Evolutionary conservation across 2,888 invertebrate species (phyloP).

Genomic region (Sesamia inferens): DNA sequence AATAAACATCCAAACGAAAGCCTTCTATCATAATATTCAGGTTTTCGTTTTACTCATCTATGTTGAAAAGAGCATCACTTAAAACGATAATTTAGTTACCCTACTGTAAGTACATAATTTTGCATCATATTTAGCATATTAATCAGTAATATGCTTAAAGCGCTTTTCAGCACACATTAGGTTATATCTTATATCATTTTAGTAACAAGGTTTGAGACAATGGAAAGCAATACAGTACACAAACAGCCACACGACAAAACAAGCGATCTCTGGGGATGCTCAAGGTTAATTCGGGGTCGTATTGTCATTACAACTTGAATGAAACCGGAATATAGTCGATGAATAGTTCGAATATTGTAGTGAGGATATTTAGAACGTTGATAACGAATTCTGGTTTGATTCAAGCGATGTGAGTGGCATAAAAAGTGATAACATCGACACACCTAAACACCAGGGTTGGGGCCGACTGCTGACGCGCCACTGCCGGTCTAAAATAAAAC

Average conservation of each 20-base stretch:
- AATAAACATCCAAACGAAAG: not conserved
- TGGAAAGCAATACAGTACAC: slow-evolving; percentile 82
- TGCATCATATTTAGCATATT: not conserved
- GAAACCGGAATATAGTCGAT: slow-evolving; percentile 56
- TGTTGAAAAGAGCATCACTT: not conserved
- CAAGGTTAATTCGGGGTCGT: slow-evolving; percentile 71
- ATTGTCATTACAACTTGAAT: slow-evolving; percentile 82
- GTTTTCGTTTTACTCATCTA: slow-evolving; percentile 9
- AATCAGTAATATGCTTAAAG: slow-evolving; percentile 30
- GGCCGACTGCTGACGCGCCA: slow-evolving; percentile 90
- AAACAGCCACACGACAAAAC: slow-evolving; percentile 73
- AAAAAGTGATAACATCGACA: slow-evolving; percentile 88
- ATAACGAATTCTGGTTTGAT: slow-evolving; percentile 64
- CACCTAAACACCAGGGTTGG: slow-evolving; percentile 90
- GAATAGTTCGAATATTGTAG: slow-evolving; percentile 25
- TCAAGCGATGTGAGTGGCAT: slow-evolving; percentile 80
- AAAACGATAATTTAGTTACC: not conserved
- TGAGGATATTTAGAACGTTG: slow-evolving; percentile 39
- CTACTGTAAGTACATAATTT: not conserved
- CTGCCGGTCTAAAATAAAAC: slow-evolving; percentile 90
- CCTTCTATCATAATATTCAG: not conserved
- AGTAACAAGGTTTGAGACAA: slow-evolving; percentile 65
- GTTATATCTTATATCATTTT: slow-evolving; percentile 22
- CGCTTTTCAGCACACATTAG: slow-evolving; percentile 2
- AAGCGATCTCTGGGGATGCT: slow-evolving; percentile 78